Evolutionary conservation across 2,113 vertebrate species (phyloP), one percentile per base, ranked within the genome.

Genomic region (Gymnarchus niloticus): DNA sequence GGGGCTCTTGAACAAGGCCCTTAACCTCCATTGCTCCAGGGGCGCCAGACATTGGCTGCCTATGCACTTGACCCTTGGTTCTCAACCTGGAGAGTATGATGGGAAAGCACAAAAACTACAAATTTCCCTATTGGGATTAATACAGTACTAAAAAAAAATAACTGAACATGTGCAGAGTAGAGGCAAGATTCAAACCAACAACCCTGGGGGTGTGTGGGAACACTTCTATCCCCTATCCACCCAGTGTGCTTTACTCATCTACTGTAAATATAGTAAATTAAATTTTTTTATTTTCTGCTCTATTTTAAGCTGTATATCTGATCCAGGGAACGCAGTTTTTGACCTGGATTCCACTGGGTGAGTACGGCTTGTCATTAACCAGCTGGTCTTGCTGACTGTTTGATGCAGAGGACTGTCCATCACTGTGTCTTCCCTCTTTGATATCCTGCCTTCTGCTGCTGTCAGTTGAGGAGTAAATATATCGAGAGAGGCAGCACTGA

Each of bases 381-480:
- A 9, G 10, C n/a, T 17, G 77, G 41, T 14, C 14, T 1, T 44
- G 41, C 23, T 3, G 77, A 41, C 65, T 81, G 2, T 3, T 81
- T 17, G 2, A 23, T 41, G 23, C 21, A 21, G 37, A 80, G 76
- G 4, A 37, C 65, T 3, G 33, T 73, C 65, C 28, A 1, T 73
- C 33, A 17, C 65, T 19, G 65, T 19, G 6, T 4, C 44, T 48
- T 19, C 9, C 46, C 21, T 28, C 48, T 49, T 28, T 81, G 77
- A 81, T 81, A 81, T 81, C 49, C 77, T 51, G 48, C n/a, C 44
- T 81, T 81, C 65, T 73, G 65, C 65, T 17, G 33, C 33, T 23
- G 46, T 81, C 77, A 81, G 77, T 81, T 44, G 23, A 28, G 48
- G 48, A 25, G 48, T 81, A 51, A 81, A 81, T 81, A 81, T 49